A percentile compares a stretch with the other conserved stretches of the same genome.
Conservation (phyloP, 2,797 vertebrate genomes). For the Mallotus villosus region DNA sequence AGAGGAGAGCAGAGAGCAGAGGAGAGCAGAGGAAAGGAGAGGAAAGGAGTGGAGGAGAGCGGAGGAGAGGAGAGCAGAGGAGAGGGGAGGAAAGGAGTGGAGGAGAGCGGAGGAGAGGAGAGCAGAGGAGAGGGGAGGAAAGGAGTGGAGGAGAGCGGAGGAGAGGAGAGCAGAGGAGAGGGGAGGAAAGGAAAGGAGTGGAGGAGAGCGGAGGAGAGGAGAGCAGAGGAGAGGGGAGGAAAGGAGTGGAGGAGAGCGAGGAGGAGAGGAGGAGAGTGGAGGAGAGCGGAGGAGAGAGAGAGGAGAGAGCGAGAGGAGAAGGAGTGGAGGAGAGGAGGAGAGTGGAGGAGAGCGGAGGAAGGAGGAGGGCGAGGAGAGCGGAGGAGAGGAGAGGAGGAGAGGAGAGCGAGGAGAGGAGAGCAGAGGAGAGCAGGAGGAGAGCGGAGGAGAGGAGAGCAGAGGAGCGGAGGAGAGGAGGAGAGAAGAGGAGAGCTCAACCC, state of each 20-base stretch:
- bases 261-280: not conserved
- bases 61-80: not conserved
- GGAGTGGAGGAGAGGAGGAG: slow-evolving; percentile 9
- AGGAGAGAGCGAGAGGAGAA: not conserved
- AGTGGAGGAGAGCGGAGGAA: not conserved
- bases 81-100: not conserved
- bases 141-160: not conserved
- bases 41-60: not conserved
- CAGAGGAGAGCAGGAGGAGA: not conserved
- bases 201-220: not conserved
- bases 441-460: not conserved
- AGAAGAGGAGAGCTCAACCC: not conserved
- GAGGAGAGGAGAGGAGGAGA: not conserved
- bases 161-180: not conserved
- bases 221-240: not conserved
- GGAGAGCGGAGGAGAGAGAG: slow-evolving; percentile 44
- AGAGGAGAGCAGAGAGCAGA: not conserved
- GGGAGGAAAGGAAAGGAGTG: not conserved
- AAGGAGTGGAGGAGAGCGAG: not conserved
- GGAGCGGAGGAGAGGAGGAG: not conserved
- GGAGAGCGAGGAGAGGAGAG: not conserved
- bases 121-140: slow-evolving; percentile 26
- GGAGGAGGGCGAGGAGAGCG: not conserved
- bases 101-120: not conserved
- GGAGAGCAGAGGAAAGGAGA: not conserved